Conservation (phyloP, 2,888 invertebrate species). For the Drosophila longiperda region DNA sequence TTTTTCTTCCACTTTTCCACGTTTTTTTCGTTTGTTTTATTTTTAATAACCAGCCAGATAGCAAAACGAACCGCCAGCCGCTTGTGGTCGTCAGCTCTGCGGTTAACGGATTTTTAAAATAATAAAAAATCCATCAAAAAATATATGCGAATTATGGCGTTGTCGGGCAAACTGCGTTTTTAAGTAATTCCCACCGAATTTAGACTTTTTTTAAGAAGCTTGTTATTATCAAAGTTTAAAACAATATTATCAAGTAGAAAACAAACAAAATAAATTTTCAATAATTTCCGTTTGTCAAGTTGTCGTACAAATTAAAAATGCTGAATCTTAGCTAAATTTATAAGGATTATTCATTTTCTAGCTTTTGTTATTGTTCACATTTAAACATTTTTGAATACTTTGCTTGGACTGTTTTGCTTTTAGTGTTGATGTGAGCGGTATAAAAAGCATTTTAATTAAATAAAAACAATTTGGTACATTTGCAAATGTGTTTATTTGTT, state of each 20-base stretch:
- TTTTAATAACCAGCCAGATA: slow-evolving; percentile 76
- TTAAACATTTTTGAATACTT: not conserved
- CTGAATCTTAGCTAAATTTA: not conserved
- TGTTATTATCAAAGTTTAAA: not conserved
- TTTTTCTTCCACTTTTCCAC: slow-evolving; percentile 15
- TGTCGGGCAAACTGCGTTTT: slow-evolving; percentile 22
- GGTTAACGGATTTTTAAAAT: slow-evolving; percentile 64
- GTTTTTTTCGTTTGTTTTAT: slow-evolving; percentile 36
- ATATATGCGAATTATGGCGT: slow-evolving; percentile 46
- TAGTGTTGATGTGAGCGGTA: slow-evolving; percentile 29
- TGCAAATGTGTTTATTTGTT: slow-evolving; percentile 57
- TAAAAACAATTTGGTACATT: slow-evolving; percentile 72
- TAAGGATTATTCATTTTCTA: too few relatives aligned
- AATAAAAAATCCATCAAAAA: slow-evolving; percentile 37
- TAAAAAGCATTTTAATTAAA: slow-evolving; percentile 71
- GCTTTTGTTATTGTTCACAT: not conserved
- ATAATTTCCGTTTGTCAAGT: not conserved
- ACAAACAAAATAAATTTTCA: not conserved
- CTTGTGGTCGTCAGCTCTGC: slow-evolving; percentile 61
- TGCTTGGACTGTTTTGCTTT: slow-evolving; percentile 34
- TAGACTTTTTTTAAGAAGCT: not conserved
- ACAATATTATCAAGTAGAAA: not conserved
- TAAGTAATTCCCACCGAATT: not conserved
- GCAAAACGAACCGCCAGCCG: slow-evolving; percentile 50
- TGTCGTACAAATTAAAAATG: not conserved